phyloP scores from a whole-genome alignment of 2,113 vertebrate species.

The Neogale vison region DNA sequence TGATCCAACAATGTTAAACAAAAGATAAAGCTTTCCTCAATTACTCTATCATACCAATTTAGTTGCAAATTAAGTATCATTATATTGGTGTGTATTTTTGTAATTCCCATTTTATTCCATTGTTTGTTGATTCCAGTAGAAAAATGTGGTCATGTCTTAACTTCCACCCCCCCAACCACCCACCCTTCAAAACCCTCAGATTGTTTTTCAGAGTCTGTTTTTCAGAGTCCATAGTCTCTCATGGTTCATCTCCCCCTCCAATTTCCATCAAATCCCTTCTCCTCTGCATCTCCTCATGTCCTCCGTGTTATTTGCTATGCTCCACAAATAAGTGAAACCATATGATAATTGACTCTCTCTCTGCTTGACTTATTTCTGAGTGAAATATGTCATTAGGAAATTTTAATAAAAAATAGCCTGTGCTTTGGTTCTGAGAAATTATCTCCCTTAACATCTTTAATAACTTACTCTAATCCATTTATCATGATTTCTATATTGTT shows the following conservation, averaged over 20 bases:
- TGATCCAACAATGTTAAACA: background rate
- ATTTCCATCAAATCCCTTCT: too few species aligned
- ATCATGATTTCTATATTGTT: background rate
- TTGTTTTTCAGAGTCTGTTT: too few species aligned
- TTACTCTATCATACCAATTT: background rate
- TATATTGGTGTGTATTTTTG: background rate
- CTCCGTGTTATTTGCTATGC: too few species aligned
- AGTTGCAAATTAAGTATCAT: background rate
- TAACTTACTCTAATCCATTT: background rate
- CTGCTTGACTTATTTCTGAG: too few species aligned
- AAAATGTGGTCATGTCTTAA: background rate
- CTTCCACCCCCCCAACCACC: too few species aligned
- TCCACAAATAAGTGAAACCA: too few species aligned
- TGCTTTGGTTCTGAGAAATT: background rate
- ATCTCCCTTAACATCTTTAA: background rate
- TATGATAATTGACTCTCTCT: too few species aligned
- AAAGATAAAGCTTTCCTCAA: background rate
- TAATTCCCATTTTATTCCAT: background rate
- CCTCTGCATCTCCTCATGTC: too few species aligned
- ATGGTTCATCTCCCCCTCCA: too few species aligned
- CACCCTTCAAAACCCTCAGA: too few species aligned
- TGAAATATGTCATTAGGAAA: background rate
- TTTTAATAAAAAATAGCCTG: background rate
- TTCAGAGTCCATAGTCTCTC: too few species aligned
- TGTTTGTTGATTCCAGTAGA: background rate